A percentile compares a stretch with the other conserved stretches of the same genome.
Evolutionary conservation across 64 coral and sea anemone genomes (phyloP).

Genomic region (Stylophora pistillata): DNA sequence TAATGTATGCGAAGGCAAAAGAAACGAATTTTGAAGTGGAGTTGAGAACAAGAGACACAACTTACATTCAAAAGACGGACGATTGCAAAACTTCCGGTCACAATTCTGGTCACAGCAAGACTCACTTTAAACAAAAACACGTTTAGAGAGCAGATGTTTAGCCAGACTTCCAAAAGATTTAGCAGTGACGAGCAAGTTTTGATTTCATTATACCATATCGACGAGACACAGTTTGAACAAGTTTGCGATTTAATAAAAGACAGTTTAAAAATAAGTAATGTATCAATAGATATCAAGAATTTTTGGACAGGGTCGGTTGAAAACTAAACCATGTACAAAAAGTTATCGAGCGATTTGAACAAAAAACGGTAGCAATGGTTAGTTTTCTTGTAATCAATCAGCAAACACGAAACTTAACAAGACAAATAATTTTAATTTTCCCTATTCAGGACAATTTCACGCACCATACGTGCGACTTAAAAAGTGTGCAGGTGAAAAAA

Average conservation of each 20-base stretch:
- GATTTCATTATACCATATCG: conserved; percentile 34
- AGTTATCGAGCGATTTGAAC: neutral
- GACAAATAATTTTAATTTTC: conserved; percentile 28
- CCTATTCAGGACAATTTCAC: conserved; percentile 25
- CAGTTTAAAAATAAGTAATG: neutral
- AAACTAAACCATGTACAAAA: neutral
- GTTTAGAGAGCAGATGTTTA: neutral
- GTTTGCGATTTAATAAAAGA: neutral
- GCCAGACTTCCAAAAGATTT: neutral
- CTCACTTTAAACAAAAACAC: neutral
- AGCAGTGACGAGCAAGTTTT: conserved; percentile 11
- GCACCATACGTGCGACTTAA: conserved; percentile 23
- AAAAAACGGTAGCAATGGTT: neutral
- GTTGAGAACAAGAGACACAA: too few relatives aligned
- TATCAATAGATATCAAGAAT: neutral
- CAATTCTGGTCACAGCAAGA: neutral
- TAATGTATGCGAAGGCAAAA: neutral
- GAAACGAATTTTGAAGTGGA: too few relatives aligned
- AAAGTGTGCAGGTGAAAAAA: conserved; percentile 11
- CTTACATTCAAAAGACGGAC: neutral
- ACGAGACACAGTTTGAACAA: too few relatives aligned
- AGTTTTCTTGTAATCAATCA: neutral
- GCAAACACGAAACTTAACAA: neutral
- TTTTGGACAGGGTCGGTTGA: neutral
- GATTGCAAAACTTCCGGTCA: neutral